Base-by-base conservation (phyloP, 2,113 vertebrate species). In the Pipa parva region DNA sequence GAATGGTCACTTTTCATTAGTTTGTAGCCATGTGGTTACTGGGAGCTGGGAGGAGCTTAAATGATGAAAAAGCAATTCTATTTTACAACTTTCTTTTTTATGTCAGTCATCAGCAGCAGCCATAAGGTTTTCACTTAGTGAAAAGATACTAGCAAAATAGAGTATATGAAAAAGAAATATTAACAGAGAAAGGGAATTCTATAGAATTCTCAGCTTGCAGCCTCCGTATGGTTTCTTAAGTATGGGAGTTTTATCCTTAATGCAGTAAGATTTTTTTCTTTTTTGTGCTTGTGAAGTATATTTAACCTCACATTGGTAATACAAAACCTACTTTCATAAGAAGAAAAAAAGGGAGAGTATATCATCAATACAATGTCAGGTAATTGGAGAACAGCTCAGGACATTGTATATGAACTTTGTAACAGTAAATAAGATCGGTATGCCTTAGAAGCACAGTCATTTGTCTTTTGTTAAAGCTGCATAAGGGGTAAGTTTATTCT, bases 41-140 rank as follows among this genome's bases (percentile, higher is more conserved):
- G 39, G 39, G 3, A 42, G 6, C 15, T 42, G 46, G 46, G 46
- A 49, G 46, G 21, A 49, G 46, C 12, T 24, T 24, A 7, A 49
- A 49, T 49, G 46, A 49, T 49, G 46, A 49, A 49, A 49, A 49
- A 4, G 21, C 22, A 22, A 18, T 49, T 20, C 21, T 49, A 8
- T 49, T 49, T 49, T 49, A 49, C 21, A 49, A 20, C 46, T 49
- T 49, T 49, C 46, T 49, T 49, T 49, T 49, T 49, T 49, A 20
- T 49, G 21, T 49, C 46, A 21, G 21, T 49, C 46, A 49, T 21
- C 46, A 49, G 46, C 46, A 49, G 9, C 46, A 8, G 46, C 46
- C 46, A 49, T 21, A 22, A 49, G 46, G 46, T 49, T 49, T 20
- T 49, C 46, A 49, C 46, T 49, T 12, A 20, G 42, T n/a, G 1